A percentile compares a stretch with the other conserved stretches of the same genome.
These are phyloP conservation scores for Orcinus orca DNA, from an alignment of 2,113 vertebrate genomes.

Conservation along the genomic window DNA sequence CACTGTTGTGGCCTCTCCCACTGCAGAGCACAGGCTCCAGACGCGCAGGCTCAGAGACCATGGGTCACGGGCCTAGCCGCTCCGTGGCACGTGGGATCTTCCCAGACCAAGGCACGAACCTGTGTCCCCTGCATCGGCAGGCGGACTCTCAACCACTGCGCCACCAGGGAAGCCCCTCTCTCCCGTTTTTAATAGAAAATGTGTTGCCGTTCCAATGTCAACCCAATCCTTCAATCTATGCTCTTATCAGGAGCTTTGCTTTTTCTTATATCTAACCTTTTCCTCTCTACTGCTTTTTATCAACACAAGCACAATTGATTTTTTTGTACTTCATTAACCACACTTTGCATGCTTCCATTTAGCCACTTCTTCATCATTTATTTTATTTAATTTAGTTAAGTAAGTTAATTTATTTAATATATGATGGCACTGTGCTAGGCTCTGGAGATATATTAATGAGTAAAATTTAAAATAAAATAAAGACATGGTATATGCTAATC, in stretches of 20 bases:
- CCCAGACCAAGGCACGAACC: too few relatives aligned
- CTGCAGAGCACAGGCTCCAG: too few relatives aligned
- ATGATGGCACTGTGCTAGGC: not conserved
- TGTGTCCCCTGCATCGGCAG: too few relatives aligned
- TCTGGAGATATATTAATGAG: not conserved
- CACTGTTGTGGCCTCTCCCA: too few relatives aligned
- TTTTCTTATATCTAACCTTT: not conserved
- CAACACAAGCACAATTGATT: not conserved
- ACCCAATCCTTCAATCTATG: not conserved
- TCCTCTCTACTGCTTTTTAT: not conserved
- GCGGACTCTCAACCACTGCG: too few relatives aligned
- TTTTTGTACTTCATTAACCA: not conserved
- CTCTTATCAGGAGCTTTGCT: not conserved
- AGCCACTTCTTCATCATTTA: not conserved
- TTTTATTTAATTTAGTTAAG: not conserved
- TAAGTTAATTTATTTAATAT: not conserved
- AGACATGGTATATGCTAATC: not conserved
- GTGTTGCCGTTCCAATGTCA: not conserved
- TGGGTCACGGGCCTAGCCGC: too few relatives aligned
- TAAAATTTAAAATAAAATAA: not conserved
- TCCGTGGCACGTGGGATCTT: too few relatives aligned
- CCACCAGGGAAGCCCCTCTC: too few relatives aligned
- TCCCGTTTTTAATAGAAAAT: not conserved
- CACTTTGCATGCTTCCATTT: not conserved
- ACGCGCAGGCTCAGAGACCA: too few relatives aligned